Evolutionary conservation across 2,888 invertebrate species (phyloP).

Genomic region (Drosophila kanekoi): DNA sequence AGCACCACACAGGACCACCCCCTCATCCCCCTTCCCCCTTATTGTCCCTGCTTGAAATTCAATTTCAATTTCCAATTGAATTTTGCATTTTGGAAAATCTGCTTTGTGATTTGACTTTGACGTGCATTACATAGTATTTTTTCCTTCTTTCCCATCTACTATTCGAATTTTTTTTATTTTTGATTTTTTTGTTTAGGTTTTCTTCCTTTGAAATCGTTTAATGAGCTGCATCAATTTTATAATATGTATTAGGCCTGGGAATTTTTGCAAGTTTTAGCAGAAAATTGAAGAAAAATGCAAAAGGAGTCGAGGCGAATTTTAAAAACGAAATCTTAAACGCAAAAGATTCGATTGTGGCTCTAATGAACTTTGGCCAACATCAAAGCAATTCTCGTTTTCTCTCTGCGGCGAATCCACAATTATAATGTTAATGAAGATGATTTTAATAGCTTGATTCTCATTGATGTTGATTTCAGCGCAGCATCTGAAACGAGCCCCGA

Average conservation of each 20-base stretch:
- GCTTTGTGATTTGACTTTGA: constrained; percentile 65
- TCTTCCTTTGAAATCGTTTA: constrained; percentile 70
- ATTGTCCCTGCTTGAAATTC: constrained; percentile 56
- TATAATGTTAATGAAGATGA: constrained; percentile 42
- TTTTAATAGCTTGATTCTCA: constrained; percentile 55
- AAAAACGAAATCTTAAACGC: constrained; percentile 5
- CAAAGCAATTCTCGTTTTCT: constrained; percentile 33
- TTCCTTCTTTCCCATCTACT: neutral
- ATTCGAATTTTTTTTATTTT: neutral
- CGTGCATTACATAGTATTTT: constrained; percentile 9
- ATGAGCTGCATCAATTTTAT: constrained; percentile 74
- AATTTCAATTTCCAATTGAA: constrained; percentile 68
- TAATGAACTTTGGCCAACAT: constrained; percentile 48
- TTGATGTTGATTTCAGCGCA: constrained; percentile 42
- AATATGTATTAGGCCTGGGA: constrained; percentile 58
- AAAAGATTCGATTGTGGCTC: constrained; percentile 38
- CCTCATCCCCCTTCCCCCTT: neutral
- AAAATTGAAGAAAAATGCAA: constrained; percentile 36
- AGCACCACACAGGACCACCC: constrained; percentile 29
- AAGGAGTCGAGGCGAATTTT: constrained; percentile 10
- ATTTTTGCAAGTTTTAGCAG: constrained; percentile 70
- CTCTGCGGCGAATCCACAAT: constrained; percentile 12
- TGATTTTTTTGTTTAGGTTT: constrained; percentile 12
- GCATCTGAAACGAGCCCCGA: constrained; percentile 11
- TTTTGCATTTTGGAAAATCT: constrained; percentile 70